Evolutionary conservation across 1,140 invertebrate genomes (phyloP).

Genomic region (Zaprionus camerounensis): DNA sequence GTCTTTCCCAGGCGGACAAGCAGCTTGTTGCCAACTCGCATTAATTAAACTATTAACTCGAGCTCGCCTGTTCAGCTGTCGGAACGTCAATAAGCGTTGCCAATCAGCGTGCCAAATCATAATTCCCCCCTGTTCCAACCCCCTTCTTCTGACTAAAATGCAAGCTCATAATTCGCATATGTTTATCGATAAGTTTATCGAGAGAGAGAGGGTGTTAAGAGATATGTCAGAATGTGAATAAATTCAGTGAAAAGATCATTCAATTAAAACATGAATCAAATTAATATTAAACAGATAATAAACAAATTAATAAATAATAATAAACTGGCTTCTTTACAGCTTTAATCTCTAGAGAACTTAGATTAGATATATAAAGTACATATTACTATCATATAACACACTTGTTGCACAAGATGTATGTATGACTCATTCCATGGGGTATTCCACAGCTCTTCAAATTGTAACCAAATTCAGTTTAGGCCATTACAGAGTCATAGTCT

Average conservation of each 20-base stretch:
- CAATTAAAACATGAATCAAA: too few species aligned
- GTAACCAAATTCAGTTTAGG: neutral
- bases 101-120: slow-evolving; percentile 14
- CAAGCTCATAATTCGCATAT: neutral
- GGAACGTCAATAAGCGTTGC: slow-evolving; percentile 45
- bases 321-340: too few species aligned
- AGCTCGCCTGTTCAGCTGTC: slow-evolving; percentile 36
- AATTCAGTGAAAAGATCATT: too few species aligned
- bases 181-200: neutral
- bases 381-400: neutral
- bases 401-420: neutral
- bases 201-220: neutral
- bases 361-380: neutral
- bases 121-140: neutral
- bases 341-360: neutral
- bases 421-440: neutral
- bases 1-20: slow-evolving; percentile 46
- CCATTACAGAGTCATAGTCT: too few species aligned
- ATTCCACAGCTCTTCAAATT: neutral
- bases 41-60: slow-evolving; percentile 63
- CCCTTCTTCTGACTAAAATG: neutral
- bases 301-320: too few species aligned
- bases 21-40: slow-evolving; percentile 51
- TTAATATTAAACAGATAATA: too few species aligned
- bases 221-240: neutral